Evolutionary conservation across 2,797 vertebrate species (phyloP), one percentile per base, ranked within the genome.

Genomic region (Potorous gilbertii): DNA sequence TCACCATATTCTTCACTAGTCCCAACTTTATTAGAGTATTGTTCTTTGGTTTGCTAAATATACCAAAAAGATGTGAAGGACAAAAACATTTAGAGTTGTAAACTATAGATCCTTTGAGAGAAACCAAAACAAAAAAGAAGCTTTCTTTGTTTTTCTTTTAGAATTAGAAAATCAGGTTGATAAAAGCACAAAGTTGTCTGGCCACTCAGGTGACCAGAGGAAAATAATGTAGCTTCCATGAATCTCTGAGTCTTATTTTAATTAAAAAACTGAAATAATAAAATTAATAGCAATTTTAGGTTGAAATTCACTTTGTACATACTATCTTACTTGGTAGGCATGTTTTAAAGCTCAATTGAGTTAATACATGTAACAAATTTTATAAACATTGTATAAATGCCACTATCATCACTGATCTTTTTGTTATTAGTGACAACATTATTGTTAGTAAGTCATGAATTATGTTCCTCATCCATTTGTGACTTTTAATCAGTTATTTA

Each of bases 71-170:
- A 94, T 40, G 90, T 90, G n/a, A n/a, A 96, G 59, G 87, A 92
- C 16, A 66, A 96, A 96, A 94, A 92, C 94, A 59, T 93, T 95
- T 29, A 81, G 93, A 97, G n/a, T 3, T 93, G 18, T 14, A 94
- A 18, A 94, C 94, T 92, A 95, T 92, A 87, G 93, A 55, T 96
- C 29, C 9, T 90, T 90, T 5, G 52, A 54, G 90, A n/a, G 40
- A 87, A 94, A 56, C 13, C n/a, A 90, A 93, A 90, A 31, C 52
- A 66, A 66, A 34, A 59, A 31, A 59, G 12, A 31, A 62, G 12
- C 2, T 14, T n/a, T 66, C 52, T n/a, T 90, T 97, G n/a, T 90
- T 97, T 95, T 95, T 95, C 55, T 34, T 31, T 1, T 93, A 81
- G 50, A 95, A 93, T 27, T 94, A 16, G 54, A 66, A 95, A 96